phyloP scores from a whole-genome alignment of 1,140 invertebrate genomes.

The Platyura marginata region DNA sequence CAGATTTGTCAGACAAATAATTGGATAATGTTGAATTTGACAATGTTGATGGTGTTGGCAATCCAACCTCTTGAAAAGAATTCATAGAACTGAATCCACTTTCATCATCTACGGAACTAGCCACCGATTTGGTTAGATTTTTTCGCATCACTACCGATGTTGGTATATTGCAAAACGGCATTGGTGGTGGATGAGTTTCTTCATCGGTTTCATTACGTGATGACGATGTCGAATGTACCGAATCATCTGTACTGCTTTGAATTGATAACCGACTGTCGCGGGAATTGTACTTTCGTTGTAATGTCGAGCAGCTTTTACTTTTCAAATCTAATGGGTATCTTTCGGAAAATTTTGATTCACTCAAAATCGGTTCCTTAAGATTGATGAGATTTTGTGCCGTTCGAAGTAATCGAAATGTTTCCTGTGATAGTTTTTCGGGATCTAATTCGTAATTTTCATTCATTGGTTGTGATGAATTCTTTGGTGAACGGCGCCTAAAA shows the following conservation, averaged over 20 bases:
- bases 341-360: constrained; percentile 17
- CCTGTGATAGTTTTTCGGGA: constrained; percentile 44
- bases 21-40: constrained; percentile 19
- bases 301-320: constrained; percentile 9
- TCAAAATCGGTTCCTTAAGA: constrained; percentile 41
- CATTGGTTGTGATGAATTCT: constrained; percentile 6
- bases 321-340: constrained; percentile 9
- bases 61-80: constrained; percentile 57
- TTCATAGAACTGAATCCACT: constrained; percentile 67
- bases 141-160: constrained; percentile 11
- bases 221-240: constrained; percentile 24
- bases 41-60: constrained; percentile 25
- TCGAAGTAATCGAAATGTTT: constrained; percentile 42
- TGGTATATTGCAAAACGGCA: constrained; percentile 10
- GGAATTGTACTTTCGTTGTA: constrained; percentile 15
- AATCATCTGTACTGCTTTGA: constrained; percentile 22
- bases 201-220: constrained; percentile 22
- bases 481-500: constrained; percentile 17
- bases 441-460: constrained; percentile 28
- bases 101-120: constrained; percentile 39
- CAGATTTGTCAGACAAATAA: background rate
- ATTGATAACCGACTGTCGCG: constrained; percentile 19
- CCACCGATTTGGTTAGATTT: constrained; percentile 18
- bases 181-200: constrained; percentile 7
- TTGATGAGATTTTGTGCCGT: constrained; percentile 43